Base-by-base conservation (phyloP, 2,113 vertebrate genomes). In the Eulemur rufifrons region DNA sequence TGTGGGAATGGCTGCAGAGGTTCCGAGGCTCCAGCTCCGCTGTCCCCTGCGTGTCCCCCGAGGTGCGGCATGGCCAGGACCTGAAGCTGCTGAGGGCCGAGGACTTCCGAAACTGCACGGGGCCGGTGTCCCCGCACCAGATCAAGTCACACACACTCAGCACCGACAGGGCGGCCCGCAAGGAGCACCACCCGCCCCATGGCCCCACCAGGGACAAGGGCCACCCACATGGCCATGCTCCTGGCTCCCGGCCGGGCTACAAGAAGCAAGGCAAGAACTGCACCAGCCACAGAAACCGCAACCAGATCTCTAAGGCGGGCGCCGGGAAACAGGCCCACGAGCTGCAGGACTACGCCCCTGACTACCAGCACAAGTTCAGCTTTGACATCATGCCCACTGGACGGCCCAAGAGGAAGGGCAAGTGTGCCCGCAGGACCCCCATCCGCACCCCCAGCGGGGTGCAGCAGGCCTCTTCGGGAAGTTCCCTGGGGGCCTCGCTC, bases 1-100 rank as follows among this genome's bases (percentile, higher is more conserved):
- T 99, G 84, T 99, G 99, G 99, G 99, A 99, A 92, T 99, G 99
- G 99, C 99, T 99, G 88, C 98, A 98, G 74, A 97, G 99, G 77
- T 99, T 99, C 99, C 97, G 99, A 52, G 99, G 99, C 74, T 99
- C 99, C 97, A 99, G 99, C 88, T 99, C 99, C 1, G 98, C 98
- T 0, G 98, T 99, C 52, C 98, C 98, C 47, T 99, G 99, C 3
- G 96, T 96, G 29, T 98, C 98, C 9, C 99, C 99, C 0, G 98
- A 98, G 37, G 98, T 97, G 91, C 95, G 99, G 96, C 98, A 91
- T 0, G 99, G 99, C 76, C 99, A 98, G 92, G 99, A 99, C 97
- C 98, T 99, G 94, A 99, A 99, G 98, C 96, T 93, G 45, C 97
- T 99, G 92, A 98, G 98, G 81, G 99, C 99, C 6, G 99, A 99